These are phyloP conservation scores for Eubasilissa splendida DNA, from an alignment of 2,888 invertebrate species.

Conservation along the genomic window DNA sequence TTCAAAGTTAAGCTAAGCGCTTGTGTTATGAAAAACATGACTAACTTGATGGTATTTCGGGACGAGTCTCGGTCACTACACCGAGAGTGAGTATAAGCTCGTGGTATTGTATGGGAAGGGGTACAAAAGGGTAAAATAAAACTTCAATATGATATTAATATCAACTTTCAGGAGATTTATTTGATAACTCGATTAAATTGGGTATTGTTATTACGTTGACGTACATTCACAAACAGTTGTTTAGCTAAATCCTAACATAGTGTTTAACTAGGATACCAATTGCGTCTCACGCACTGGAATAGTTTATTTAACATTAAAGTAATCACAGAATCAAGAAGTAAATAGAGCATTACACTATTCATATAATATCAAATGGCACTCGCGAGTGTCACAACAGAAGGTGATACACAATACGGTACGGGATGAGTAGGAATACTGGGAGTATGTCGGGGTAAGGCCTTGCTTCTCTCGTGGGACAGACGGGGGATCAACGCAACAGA, in stretches of 20 bases:
- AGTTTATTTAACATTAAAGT: slow-evolving; percentile 53
- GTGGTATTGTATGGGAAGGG: neutral
- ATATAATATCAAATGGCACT: slow-evolving; percentile 51
- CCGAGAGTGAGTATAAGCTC: neutral
- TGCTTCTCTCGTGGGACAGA: neutral
- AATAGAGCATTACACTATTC: slow-evolving; percentile 50
- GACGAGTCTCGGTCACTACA: no score
- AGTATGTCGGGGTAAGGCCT: neutral
- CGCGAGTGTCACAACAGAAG: neutral
- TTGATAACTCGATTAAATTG: slow-evolving; percentile 56
- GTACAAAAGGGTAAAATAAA: slow-evolving; percentile 27
- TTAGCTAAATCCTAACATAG: slow-evolving; percentile 54
- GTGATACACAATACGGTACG: neutral
- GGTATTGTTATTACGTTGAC: slow-evolving; percentile 54
- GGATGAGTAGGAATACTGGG: neutral
- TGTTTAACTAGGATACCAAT: slow-evolving; percentile 53
- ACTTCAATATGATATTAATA: slow-evolving; percentile 45
- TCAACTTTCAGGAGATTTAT: slow-evolving; percentile 58
- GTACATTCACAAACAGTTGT: slow-evolving; percentile 58
- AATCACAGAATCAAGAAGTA: slow-evolving; percentile 58
- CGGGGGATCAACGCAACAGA: neutral
- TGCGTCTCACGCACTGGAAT: slow-evolving; percentile 50
- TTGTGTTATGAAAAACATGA: no score
- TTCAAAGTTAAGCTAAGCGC: no score
- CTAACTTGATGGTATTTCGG: no score